A percentile compares a stretch with the other conserved stretches of the same genome.
Evolutionary conservation across 2,888 invertebrate genomes (phyloP).

Genomic region (Cheilosia scutellata): DNA sequence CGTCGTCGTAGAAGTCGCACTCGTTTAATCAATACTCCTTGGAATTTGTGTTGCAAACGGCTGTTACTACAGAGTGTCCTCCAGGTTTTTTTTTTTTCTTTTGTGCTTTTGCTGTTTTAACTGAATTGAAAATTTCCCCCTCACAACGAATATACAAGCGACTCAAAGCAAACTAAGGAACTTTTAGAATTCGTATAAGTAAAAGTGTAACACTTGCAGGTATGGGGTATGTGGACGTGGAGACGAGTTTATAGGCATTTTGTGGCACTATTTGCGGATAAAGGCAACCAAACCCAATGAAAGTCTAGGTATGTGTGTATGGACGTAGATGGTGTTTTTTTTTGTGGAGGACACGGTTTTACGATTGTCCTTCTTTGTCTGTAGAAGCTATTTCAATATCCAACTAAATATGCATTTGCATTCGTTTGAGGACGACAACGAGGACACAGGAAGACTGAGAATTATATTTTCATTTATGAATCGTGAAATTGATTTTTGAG

Average conservation of each 20-base stretch:
- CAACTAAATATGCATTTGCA: conserved; percentile 57
- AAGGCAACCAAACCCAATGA: conserved; percentile 30
- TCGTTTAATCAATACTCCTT: conserved; percentile 73
- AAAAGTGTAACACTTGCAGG: conserved; percentile 10
- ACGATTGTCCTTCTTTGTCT: conserved; percentile 59
- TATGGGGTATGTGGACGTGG: background rate
- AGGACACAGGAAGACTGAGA: conserved; percentile 60
- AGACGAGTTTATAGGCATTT: conserved; percentile 33
- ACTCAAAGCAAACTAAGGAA: conserved; percentile 41
- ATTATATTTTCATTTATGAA: conserved; percentile 69
- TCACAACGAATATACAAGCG: conserved; percentile 25
- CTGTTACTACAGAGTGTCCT: conserved; percentile 49
- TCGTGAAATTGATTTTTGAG: conserved; percentile 55
- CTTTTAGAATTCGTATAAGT: conserved; percentile 14
- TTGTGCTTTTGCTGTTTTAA: conserved; percentile 41
- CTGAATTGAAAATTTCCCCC: conserved; percentile 42
- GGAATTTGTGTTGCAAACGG: conserved; percentile 51
- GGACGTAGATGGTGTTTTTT: conserved; percentile 12
- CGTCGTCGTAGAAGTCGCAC: conserved; percentile 35
- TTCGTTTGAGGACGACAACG: conserved; percentile 53
- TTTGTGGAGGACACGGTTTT: conserved; percentile 50
- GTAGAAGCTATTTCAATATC: conserved; percentile 53
- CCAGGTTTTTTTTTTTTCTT: conserved; percentile 17
- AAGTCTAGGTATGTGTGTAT: background rate
- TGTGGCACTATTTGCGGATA: conserved; percentile 40